Conservation (phyloP, 2,797 vertebrate genomes). For the Ctenosaura bakeri region DNA sequence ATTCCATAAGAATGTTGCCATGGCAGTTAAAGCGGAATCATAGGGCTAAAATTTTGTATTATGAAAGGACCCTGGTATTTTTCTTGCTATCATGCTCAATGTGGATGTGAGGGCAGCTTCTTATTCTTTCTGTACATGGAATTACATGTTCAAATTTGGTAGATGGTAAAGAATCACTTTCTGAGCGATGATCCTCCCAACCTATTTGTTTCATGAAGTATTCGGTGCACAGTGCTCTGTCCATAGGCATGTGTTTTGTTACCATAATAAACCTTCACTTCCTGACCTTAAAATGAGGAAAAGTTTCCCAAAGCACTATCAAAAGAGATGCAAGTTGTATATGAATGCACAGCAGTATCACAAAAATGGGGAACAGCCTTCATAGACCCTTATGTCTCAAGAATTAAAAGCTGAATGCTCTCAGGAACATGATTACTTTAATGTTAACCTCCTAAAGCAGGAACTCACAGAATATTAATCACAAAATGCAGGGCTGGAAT, state of each 20-base stretch:
- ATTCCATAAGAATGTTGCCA: no score
- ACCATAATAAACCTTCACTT: not conserved
- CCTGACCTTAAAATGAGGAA: not conserved
- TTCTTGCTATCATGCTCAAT: not conserved
- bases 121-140: no score
- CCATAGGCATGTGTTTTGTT: not conserved
- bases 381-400: not conserved
- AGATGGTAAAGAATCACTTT: not conserved
- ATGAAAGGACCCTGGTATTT: no score
- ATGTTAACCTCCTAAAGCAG: not conserved
- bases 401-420: not conserved
- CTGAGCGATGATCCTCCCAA: not conserved
- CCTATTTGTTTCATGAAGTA: not conserved
- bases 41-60: no score
- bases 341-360: not conserved
- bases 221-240: not conserved
- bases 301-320: not conserved
- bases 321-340: not conserved
- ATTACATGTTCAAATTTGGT: not conserved
- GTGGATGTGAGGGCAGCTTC: not conserved
- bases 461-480: not conserved
- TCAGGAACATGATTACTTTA: not conserved
- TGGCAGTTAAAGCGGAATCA: no score
- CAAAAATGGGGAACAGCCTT: not conserved
- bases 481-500: not conserved